Percentiles rank a stretch among this genome's conserved stretches.
These are phyloP conservation scores for Hylyphantes graminicola DNA, from an alignment of 1,140 invertebrate genomes.

Conservation along the genomic window DNA sequence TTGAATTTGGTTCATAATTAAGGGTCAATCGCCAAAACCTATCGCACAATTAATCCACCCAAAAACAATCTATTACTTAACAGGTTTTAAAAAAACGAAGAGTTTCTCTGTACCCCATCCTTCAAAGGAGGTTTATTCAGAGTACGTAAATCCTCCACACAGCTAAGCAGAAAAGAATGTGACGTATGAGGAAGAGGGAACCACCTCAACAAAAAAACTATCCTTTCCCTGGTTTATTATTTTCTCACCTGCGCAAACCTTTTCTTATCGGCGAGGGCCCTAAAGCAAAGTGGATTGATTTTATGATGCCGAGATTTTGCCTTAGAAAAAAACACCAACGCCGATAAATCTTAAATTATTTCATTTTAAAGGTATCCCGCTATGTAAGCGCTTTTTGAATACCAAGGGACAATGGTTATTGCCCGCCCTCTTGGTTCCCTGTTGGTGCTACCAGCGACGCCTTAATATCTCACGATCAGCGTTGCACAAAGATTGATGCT, in stretches of 20 bases:
- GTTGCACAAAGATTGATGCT: slow-evolving; percentile 22
- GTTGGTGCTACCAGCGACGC: not conserved
- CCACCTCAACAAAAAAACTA: no score
- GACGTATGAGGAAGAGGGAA: no score
- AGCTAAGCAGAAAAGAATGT: no score
- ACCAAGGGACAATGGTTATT: slow-evolving; percentile 38
- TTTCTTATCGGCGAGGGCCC: not conserved
- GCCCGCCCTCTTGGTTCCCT: not conserved
- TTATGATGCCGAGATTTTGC: slow-evolving; percentile 12
- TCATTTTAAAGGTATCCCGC: slow-evolving; percentile 32
- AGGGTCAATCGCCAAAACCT: no score
- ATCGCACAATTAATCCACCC: no score
- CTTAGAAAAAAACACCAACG: not conserved
- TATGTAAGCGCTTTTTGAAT: not conserved
- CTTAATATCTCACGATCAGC: slow-evolving; percentile 20
- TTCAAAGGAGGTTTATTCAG: no score
- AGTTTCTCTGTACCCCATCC: no score
- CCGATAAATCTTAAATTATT: slow-evolving; percentile 36
- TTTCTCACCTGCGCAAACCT: slow-evolving; percentile 3
- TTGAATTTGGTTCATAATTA: no score
- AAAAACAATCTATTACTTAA: no score
- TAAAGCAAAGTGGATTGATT: slow-evolving; percentile 22
- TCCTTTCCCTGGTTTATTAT: slow-evolving; percentile 13
- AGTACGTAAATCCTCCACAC: no score
- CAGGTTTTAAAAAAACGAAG: no score